Base-by-base conservation (phyloP, 2,797 vertebrate species). In the Cynodonichthys magdalenae region DNA sequence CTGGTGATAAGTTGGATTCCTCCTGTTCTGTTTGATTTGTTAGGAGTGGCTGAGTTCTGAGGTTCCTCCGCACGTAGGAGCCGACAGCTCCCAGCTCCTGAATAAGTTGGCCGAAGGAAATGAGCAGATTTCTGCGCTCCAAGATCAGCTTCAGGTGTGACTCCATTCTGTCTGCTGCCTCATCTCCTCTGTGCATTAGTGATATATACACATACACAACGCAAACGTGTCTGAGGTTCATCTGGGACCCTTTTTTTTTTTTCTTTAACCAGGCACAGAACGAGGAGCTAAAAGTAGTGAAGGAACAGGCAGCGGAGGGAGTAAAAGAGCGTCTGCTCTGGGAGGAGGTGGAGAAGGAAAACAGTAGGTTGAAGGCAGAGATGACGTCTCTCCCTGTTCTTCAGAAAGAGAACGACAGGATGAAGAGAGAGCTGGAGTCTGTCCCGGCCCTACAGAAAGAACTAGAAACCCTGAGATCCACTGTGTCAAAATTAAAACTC, bases 141-240 rank as follows among this genome's bases (percentile, higher is more conserved):
- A 96, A 79, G 94, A 93, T 0, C 93, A 95, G 77, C 86, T 97
- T 71, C 94, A 96, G 96, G 96, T 97, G 74, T 53, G 89, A 62
- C 71, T 75, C 62, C 70, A 59, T 74, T 77, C 71, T 79, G 74
- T 81, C 74, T 68, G 47, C 63, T 19, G 47, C 49, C 15, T 60
- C 1, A 19, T 57, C 28, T 18, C 58, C n/a, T 51, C 6, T 50
- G 18, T 31, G 5, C 36, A 39, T 46, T 14, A 17, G 18, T 46
- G 15, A 6, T 31, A 44, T 17, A 48, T 45, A 51, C 9, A 15
- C 15, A 27, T 50, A 31, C 7, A 34, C 31, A 56, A 63, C 47
- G 62, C 65, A 34, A 46, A 39, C 53, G 34, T 69, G 62, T 67
- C 47, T 44, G 15, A 41, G 47, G 53, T 64, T 73, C 77, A 84